Conservation (phyloP, 1,140 invertebrate species). For the Venturia canescens region DNA sequence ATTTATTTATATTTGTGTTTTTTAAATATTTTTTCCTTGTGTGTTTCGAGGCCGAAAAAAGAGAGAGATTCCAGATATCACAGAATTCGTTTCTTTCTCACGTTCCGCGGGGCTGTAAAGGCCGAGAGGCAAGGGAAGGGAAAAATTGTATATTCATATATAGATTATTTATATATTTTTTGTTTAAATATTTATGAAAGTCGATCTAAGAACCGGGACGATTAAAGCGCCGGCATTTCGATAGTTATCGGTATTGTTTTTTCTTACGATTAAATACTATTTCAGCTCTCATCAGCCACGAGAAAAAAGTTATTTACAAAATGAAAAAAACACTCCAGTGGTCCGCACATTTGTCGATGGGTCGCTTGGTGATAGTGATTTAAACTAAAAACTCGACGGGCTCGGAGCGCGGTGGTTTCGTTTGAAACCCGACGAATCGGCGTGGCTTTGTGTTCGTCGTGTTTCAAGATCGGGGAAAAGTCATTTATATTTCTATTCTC, state of each 20-base stretch:
- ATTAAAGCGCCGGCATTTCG: not conserved
- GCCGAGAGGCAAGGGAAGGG: not conserved
- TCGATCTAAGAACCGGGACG: slow-evolving; percentile 5
- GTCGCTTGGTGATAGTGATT: not conserved
- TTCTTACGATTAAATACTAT: slow-evolving; percentile 11
- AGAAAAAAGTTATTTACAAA: slow-evolving; percentile 41
- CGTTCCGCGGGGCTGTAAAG: slow-evolving; percentile 32
- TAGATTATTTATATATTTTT: not conserved
- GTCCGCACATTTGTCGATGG: slow-evolving; percentile 21
- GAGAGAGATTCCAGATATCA: slow-evolving; percentile 63
- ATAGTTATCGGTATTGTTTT: slow-evolving; percentile 7
- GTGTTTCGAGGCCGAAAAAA: slow-evolving; percentile 50
- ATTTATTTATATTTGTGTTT: no score
- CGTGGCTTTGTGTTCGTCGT: no score
- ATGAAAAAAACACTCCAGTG: slow-evolving; percentile 22
- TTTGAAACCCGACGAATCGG: no score
- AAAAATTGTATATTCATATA: slow-evolving; percentile 1
- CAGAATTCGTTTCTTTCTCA: slow-evolving; percentile 60
- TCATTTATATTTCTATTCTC: no score
- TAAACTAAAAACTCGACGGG: not conserved
- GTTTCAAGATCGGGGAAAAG: no score
- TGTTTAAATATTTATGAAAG: slow-evolving; percentile 8
- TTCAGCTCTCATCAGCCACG: not conserved
- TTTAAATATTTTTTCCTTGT: slow-evolving; percentile 6
- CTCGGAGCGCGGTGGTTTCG: no score